Percentiles rank a stretch among this genome's conserved stretches.
Conservation (phyloP, 2,888 invertebrate genomes). For the Malachius bipustulatus region DNA sequence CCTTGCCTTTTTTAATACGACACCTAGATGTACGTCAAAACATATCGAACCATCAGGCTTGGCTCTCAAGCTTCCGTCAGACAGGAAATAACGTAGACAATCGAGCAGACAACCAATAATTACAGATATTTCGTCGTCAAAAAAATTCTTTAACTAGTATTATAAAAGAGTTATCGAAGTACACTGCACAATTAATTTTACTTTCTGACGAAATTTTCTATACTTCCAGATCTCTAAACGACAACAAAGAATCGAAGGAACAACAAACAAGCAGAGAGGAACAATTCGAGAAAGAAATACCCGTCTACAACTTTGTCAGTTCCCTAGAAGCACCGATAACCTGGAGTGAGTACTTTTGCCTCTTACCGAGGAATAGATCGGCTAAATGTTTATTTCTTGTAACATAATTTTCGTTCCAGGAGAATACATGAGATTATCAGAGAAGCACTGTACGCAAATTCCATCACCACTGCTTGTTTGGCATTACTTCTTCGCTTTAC, state of each 20-base stretch:
- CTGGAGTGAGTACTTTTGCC: constrained; percentile 48
- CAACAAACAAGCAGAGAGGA: constrained; percentile 18
- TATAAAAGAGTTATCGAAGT: no score
- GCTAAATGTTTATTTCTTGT: constrained; percentile 2
- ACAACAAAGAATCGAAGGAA: constrained; percentile 16
- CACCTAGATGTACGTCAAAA: no score
- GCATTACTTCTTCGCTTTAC: constrained; percentile 49
- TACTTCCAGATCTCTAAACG: constrained; percentile 6
- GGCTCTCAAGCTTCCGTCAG: no score
- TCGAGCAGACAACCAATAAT: no score
- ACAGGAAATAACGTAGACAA: no score
- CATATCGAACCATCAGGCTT: no score
- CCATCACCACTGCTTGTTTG: constrained; percentile 50
- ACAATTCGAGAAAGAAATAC: constrained; percentile 34
- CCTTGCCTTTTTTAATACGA: no score
- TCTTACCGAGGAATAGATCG: neutral
- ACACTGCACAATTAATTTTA: no score
- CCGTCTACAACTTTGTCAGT: constrained; percentile 80
- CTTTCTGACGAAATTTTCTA: no score
- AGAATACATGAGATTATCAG: constrained; percentile 43
- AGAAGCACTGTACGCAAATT: constrained; percentile 42
- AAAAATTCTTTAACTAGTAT: no score
- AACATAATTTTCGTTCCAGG: constrained; percentile 37
- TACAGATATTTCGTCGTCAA: no score
- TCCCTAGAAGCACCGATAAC: constrained; percentile 69